A percentile compares a stretch with the other conserved stretches of the same genome.
phyloP scores from a whole-genome alignment of 2,888 invertebrate genomes.

The Patella caerulea region DNA sequence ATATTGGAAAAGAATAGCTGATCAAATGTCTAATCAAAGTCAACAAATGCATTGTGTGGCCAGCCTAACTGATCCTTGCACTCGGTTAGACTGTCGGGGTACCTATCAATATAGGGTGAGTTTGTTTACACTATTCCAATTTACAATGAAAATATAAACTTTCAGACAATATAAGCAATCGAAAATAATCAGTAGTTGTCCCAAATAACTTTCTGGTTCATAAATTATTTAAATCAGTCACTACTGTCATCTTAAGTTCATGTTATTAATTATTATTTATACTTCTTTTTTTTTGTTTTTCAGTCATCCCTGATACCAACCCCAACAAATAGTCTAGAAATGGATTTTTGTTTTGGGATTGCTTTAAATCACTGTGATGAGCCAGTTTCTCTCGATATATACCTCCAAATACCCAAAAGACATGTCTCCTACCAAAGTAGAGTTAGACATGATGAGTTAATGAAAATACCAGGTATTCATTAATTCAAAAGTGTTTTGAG shows the following conservation, averaged over 20 bases:
- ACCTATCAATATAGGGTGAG: conserved; percentile 30
- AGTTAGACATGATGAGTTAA: conserved; percentile 30
- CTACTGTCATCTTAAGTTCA: too few relatives aligned
- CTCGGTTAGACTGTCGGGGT: conserved; percentile 27
- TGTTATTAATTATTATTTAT: too few relatives aligned
- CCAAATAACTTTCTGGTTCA: too few relatives aligned
- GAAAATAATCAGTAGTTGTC: too few relatives aligned
- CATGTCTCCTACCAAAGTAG: conserved; percentile 25
- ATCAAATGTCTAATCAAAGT: conserved; percentile 33
- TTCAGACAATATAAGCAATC: too few relatives aligned
- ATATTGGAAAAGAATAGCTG: conserved; percentile 40
- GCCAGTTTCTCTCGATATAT: conserved; percentile 52
- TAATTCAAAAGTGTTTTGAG: too few relatives aligned
- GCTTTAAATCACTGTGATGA: conserved; percentile 52
- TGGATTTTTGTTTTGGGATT: conserved; percentile 52
- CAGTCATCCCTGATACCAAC: too few relatives aligned
- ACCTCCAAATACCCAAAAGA: conserved; percentile 38
- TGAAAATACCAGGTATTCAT: conserved; percentile 25
- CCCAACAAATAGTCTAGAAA: conserved; percentile 13
- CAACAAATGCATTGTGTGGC: conserved; percentile 22
- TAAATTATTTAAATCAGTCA: too few relatives aligned
- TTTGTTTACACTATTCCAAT: background rate
- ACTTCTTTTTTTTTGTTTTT: too few relatives aligned
- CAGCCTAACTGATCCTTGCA: conserved; percentile 22
- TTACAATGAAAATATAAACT: too few relatives aligned